Evolutionary conservation across 2,797 vertebrate genomes (phyloP).

Genomic region (Ctenopoma multispine): DNA sequence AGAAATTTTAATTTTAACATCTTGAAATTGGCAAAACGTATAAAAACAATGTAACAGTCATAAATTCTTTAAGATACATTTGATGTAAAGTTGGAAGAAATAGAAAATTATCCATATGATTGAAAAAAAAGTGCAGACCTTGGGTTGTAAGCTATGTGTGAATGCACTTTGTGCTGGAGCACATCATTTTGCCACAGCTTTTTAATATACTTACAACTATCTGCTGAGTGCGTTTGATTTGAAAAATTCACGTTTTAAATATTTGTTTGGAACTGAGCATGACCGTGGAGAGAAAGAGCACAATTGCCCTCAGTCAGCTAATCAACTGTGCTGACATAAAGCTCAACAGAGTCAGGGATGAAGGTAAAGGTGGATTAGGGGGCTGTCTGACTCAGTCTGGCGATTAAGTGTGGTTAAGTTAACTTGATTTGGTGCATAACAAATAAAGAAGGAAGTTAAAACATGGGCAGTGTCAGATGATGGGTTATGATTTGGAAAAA

Average conservation of each 20-base stretch:
- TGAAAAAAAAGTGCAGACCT: too few relatives aligned
- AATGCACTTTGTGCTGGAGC: neutral
- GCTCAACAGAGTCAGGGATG: slow-evolving; percentile 1
- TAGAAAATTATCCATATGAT: neutral
- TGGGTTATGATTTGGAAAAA: slow-evolving; percentile 23
- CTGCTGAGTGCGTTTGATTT: neutral
- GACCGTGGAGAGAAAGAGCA: neutral
- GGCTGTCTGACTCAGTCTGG: neutral
- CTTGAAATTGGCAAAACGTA: too few relatives aligned
- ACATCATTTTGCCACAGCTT: slow-evolving; percentile 7
- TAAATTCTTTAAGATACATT: neutral
- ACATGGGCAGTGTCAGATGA: slow-evolving; percentile 1
- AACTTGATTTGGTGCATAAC: slow-evolving; percentile 16
- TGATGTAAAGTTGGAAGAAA: too few relatives aligned
- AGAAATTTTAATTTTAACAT: neutral
- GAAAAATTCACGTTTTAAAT: neutral
- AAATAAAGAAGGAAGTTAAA: neutral
- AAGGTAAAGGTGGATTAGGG: slow-evolving; percentile 13
- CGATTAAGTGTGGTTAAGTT: slow-evolving; percentile 16
- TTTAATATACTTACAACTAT: neutral
- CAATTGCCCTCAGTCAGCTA: slow-evolving; percentile 10
- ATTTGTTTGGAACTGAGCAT: neutral
- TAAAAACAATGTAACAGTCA: neutral
- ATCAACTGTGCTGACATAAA: slow-evolving; percentile 16
- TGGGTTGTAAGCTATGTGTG: too few relatives aligned